Percentiles rank a stretch among this genome's conserved stretches.
phyloP scores from a whole-genome alignment of 2,113 vertebrate genomes.

The Carettochelys insculpta region DNA sequence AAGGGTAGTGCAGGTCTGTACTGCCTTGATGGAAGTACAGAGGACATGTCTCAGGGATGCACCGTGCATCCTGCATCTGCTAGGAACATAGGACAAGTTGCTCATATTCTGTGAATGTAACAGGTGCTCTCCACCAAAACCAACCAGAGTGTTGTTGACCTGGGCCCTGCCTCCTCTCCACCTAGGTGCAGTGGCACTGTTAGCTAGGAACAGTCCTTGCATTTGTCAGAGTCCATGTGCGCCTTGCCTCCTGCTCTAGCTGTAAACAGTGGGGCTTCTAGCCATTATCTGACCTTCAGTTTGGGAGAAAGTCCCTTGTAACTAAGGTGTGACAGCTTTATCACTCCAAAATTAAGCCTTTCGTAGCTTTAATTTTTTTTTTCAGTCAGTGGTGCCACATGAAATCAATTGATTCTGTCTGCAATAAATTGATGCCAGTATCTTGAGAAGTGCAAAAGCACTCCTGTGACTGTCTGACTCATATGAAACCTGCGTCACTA shows the following conservation, averaged over 20 bases:
- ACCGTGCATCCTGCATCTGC: not conserved
- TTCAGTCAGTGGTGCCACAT: accelerated
- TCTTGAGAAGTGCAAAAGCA: not conserved
- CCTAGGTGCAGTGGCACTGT: not conserved
- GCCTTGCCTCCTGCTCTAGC: accelerated
- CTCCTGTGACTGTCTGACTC: conserved; percentile 7
- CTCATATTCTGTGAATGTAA: not conserved
- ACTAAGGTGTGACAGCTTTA: not conserved
- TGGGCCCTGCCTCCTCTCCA: accelerated
- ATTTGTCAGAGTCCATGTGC: accelerated
- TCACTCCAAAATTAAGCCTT: not conserved
- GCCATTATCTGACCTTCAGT: not conserved
- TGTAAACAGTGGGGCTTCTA: accelerated
- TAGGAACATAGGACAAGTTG: not conserved
- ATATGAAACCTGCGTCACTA: not conserved
- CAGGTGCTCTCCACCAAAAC: not conserved
- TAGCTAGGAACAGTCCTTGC: not conserved
- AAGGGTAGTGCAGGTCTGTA: not conserved
- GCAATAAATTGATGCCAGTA: not conserved
- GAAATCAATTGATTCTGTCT: not conserved
- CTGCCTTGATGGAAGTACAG: accelerated
- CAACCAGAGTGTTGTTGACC: accelerated
- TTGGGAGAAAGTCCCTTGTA: not conserved
- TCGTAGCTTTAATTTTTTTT: not conserved
- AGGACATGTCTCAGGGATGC: not conserved